Evolutionary conservation across 2,797 vertebrate species (phyloP).

Genomic region (Sebastes nivosus): DNA sequence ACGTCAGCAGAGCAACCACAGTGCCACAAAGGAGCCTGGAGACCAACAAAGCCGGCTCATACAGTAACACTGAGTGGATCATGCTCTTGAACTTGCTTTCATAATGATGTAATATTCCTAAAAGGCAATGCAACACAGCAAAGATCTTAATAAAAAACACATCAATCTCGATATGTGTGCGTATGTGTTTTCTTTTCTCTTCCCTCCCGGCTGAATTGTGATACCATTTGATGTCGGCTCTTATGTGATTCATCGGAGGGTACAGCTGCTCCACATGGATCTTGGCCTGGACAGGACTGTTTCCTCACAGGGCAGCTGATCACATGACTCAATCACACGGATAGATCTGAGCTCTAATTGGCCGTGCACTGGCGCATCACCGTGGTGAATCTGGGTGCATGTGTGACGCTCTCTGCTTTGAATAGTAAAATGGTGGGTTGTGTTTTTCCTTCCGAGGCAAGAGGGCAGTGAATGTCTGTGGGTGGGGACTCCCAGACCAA

Average conservation of each 20-base stretch:
- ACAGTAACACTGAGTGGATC: conserved; percentile 40
- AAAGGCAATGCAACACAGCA: conserved; percentile 66
- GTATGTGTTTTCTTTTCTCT: conserved; percentile 30
- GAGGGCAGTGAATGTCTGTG: conserved; percentile 38
- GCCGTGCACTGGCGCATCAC: conserved; percentile 51
- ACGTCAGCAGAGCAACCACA: conserved; percentile 43
- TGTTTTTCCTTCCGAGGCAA: conserved; percentile 34
- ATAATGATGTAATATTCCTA: conserved; percentile 68
- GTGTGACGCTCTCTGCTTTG: conserved; percentile 44
- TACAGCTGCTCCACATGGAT: conserved; percentile 74
- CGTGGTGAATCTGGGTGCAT: conserved; percentile 39
- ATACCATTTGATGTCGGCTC: conserved; percentile 68
- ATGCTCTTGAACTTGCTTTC: conserved; percentile 60
- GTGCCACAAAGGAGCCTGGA: conserved; percentile 39
- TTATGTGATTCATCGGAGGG: conserved; percentile 73
- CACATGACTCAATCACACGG: conserved; percentile 77
- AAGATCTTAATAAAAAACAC: conserved; percentile 71
- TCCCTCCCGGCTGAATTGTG: conserved; percentile 61
- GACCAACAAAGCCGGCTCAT: conserved; percentile 52
- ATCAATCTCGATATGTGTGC: conserved; percentile 49
- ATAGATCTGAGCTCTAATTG: conserved; percentile 73
- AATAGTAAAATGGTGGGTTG: conserved; percentile 54
- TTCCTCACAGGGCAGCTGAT: conserved; percentile 71
- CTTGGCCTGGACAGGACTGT: conserved; percentile 75
- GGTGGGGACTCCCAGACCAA: conserved; percentile 55